Base-by-base conservation (phyloP, 2,113 vertebrate species). In the Lynx canadensis region DNA sequence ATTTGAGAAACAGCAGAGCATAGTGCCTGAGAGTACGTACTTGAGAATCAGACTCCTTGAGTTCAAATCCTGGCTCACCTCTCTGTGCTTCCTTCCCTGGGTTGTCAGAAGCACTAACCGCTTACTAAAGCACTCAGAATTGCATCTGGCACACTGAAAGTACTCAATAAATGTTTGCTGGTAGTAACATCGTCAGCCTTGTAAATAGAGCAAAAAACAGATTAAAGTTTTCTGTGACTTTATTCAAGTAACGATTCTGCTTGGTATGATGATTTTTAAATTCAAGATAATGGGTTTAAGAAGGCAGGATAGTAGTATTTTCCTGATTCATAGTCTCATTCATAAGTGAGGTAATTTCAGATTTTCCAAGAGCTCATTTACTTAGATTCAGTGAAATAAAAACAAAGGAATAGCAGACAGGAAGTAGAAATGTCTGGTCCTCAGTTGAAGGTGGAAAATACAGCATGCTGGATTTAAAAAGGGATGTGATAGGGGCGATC, bases 231-330 rank as follows among this genome's bases (percentile, higher is more conserved):
- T 90, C 74, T 50, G 76, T 90, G 60, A 57, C 36, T 92, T 94
- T 95, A 87, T 73, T 94, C 76, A 95, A 74, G 63, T 79, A 90
- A 92, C 33, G 29, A 73, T 80, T 97, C 83, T 92, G 16, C 27
- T 78, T 92, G 36, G n/a, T 45, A n/a, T 52, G 88, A 52, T 85
- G 71, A 89, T 66, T 87, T 86, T 87, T 68, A 60, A 76, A 83
- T 55, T 95, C 45, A 94, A n/a, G 19, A 74, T 89, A 52, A 52
- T 95, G 83, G 6, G 7, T 55, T 80, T 97, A 85, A 81, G 27
- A 50, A 73, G 74, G 71, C 41, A 96, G 33, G 4, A 41, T 41
- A 41, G 7, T n/a, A 88, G 82, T 94, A 74, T 89, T 97, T 96
- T 94, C 52, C 81, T 80, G 63, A 82, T 11, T 31, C 18, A 48